These are phyloP conservation scores for Agrilus cyanescens DNA, from an alignment of 2,888 invertebrate genomes.

Conservation along the genomic window DNA sequence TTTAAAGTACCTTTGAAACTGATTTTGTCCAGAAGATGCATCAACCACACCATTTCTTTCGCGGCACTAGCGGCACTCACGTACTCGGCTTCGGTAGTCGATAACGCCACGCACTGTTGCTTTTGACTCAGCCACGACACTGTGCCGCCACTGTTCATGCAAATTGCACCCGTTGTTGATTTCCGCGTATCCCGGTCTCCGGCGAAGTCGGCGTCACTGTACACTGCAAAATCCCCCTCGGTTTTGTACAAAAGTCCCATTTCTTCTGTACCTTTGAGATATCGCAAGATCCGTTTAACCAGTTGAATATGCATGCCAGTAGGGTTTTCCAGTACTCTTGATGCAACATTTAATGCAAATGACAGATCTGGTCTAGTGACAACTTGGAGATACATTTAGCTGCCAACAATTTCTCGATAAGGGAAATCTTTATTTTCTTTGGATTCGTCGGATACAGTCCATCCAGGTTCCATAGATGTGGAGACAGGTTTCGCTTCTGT, in stretches of 20 bases:
- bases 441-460: constrained; percentile 2
- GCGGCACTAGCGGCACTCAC: constrained; percentile 22
- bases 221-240: constrained; percentile 14
- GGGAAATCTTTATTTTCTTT: constrained; percentile 6
- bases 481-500: constrained; percentile 4
- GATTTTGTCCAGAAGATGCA: background rate
- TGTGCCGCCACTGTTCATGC: constrained; percentile 17
- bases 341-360: constrained; percentile 19
- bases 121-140: constrained; percentile 19
- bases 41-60: constrained; percentile 18
- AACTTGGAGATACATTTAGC: constrained; percentile 21
- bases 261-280: constrained; percentile 18
- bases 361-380: constrained; percentile 21
- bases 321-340: constrained; percentile 17
- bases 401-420: constrained; percentile 19
- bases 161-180: constrained; percentile 14
- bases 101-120: constrained; percentile 14
- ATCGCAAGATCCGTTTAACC: constrained; percentile 23
- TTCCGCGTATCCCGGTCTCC: constrained; percentile 17
- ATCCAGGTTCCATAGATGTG: constrained; percentile 4
- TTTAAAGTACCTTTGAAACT: too few species aligned
- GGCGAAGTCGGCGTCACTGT: constrained; percentile 28
- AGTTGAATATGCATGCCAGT: constrained; percentile 17
- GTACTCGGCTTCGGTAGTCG: constrained; percentile 22
- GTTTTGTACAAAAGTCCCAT: background rate